Evolutionary conservation across 2,888 invertebrate species (phyloP), one percentile per base, ranked within the genome.

Genomic region (Gastrophysa polygoni): DNA sequence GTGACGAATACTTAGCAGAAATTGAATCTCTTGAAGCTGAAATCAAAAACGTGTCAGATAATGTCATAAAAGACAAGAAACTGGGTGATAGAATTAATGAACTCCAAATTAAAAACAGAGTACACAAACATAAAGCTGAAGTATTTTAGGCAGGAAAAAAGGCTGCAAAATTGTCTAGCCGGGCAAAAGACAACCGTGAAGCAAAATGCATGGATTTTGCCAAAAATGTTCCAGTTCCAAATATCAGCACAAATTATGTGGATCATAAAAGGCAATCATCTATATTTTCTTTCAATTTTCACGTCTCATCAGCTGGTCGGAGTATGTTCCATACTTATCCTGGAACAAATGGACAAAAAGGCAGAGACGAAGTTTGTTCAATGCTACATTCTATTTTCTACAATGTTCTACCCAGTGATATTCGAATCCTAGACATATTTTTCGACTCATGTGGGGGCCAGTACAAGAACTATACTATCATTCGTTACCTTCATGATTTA

Each of bases 201-300:
- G 51, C 56, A 4, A 21, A 57, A 17, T 57, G 61, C 17, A 10
- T 61, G 21, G 61, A 57, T 32, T 57, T 18, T 50, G 43, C 49
- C 5, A 50, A 59, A 57, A 57, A 60, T 43, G 67, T 61, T 69
- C 69, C 54, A 4, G 17, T 17, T 2, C 59, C 52, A 1, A 75
- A 75, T 64, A 70, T 72, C 16, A 61, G 67, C 44, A 72, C 71
- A 34, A 74, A 74, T 56, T 68, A 75, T 61, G 68, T 70, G 65
- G 51, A 57, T 51, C 38, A 70, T 51, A 69, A 67, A 63, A 54
- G 69, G 46, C 70, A 72, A 59, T 59, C 71, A 16, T 61, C 68
- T 16, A 24, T 68, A 24, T 62, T 69, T 66, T 2, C 54, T 34
- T 72, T 75, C 64, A 74, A 73, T 63, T 61, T 74, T 20, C 71